phyloP scores from a whole-genome alignment of 2,888 invertebrate genomes.

The Orthosia incerta region DNA sequence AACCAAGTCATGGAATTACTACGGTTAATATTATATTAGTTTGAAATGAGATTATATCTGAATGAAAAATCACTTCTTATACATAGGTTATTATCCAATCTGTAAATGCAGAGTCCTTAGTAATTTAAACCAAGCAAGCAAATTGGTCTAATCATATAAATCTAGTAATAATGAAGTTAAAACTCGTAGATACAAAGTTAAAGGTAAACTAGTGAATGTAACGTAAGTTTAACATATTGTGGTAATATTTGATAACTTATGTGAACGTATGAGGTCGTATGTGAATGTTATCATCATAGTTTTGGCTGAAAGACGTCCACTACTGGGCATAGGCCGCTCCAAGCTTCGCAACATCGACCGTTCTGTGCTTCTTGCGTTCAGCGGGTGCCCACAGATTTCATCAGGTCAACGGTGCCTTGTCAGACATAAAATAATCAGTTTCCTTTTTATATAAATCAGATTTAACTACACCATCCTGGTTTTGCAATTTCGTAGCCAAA shows the following conservation, averaged over 20 bases:
- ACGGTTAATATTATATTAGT: slow-evolving; percentile 54
- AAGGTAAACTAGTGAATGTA: slow-evolving; percentile 55
- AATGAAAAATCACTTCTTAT: slow-evolving; percentile 59
- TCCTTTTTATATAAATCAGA: too few relatives aligned
- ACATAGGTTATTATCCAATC: slow-evolving; percentile 54
- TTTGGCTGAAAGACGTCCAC: background rate
- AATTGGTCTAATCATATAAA: slow-evolving; percentile 61
- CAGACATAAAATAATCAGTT: too few relatives aligned
- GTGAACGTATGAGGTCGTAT: background rate
- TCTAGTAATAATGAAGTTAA: slow-evolving; percentile 48
- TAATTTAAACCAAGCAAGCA: slow-evolving; percentile 50
- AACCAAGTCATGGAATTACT: slow-evolving; percentile 14
- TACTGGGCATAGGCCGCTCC: background rate
- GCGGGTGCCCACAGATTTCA: too few relatives aligned
- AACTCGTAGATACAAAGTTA: slow-evolving; percentile 27
- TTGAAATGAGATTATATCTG: slow-evolving; percentile 58
- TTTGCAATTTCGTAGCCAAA: background rate
- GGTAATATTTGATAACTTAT: slow-evolving; percentile 2
- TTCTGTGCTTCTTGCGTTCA: background rate
- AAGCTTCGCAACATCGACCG: background rate
- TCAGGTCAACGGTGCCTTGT: too few relatives aligned
- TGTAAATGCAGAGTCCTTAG: slow-evolving; percentile 36
- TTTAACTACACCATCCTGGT: background rate
- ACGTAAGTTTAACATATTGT: slow-evolving; percentile 23
- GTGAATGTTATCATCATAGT: background rate